These are phyloP conservation scores for Tipula confusa DNA, from an alignment of 2,888 invertebrate genomes.

Conservation along the genomic window DNA sequence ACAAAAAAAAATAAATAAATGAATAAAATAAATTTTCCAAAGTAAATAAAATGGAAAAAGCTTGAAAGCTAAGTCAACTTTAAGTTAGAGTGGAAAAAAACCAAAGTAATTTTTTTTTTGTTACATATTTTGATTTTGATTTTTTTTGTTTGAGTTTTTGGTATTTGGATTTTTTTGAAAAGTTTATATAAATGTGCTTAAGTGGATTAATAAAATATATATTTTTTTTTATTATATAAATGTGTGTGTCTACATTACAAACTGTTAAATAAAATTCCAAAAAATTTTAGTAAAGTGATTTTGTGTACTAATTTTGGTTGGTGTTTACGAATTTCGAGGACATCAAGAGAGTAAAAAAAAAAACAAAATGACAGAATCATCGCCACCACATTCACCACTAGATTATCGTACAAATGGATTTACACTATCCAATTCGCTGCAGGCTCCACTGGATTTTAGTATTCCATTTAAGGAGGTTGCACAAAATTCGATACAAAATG, in stretches of 20 bases:
- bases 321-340: no score
- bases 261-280: neutral
- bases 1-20: neutral
- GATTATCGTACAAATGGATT: constrained; percentile 28
- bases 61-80: constrained; percentile 4
- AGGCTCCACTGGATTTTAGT: constrained; percentile 31
- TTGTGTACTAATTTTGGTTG: no score
- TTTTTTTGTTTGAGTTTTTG: neutral
- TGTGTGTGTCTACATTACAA: neutral
- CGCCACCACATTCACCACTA: constrained; percentile 6
- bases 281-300: neutral
- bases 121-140: neutral
- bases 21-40: neutral
- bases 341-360: no score
- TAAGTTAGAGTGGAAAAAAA: neutral
- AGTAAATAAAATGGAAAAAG: neutral
- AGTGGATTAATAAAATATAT: neutral
- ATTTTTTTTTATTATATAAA: neutral
- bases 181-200: neutral
- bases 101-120: neutral
- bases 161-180: neutral
- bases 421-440: neutral
- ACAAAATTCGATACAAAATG: neutral
- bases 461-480: constrained; percentile 6
- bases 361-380: constrained; percentile 13